Evolutionary conservation across 2,113 vertebrate genomes (phyloP).

Genomic region (Nannobrachium achirus): DNA sequence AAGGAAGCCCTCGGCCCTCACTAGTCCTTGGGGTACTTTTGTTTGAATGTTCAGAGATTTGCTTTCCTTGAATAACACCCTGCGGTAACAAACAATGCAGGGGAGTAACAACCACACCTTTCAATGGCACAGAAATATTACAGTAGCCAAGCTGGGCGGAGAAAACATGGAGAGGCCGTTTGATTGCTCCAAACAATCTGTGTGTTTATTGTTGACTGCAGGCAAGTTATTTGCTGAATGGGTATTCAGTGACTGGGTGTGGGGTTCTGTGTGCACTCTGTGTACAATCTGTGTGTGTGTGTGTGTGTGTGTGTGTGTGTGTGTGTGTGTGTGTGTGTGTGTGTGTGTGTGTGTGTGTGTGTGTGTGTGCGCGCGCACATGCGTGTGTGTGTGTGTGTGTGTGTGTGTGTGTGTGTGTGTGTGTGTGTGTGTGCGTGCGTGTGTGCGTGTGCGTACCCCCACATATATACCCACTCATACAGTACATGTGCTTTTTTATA

Average conservation of each 20-base stretch:
- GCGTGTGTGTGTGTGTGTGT: not conserved
- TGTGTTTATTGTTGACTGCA: slow-evolving; percentile 74
- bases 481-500: too few relatives aligned
- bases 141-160: slow-evolving; percentile 56
- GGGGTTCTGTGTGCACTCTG: slow-evolving; percentile 7
- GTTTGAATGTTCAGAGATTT: slow-evolving; percentile 82
- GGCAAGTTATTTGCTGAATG: slow-evolving; percentile 56
- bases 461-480: too few relatives aligned
- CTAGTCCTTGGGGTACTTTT: slow-evolving; percentile 85
- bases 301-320: slow-evolving; percentile 60
- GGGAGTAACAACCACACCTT: slow-evolving; percentile 77
- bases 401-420: not conserved
- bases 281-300: slow-evolving; percentile 41
- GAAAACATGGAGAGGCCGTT: slow-evolving; percentile 61
- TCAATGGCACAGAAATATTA: slow-evolving; percentile 69
- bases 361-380: slow-evolving; percentile 6
- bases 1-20: slow-evolving; percentile 82
- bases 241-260: slow-evolving; percentile 64
- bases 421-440: slow-evolving; percentile 21
- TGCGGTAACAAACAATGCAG: slow-evolving; percentile 73
- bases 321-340: slow-evolving; percentile 52
- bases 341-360: slow-evolving; percentile 45
- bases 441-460: not conserved
- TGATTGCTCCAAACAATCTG: slow-evolving; percentile 76
- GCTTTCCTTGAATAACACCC: slow-evolving; percentile 80